Conservation (phyloP, 1,140 invertebrate species). For the Macrostomum lignano region DNA sequence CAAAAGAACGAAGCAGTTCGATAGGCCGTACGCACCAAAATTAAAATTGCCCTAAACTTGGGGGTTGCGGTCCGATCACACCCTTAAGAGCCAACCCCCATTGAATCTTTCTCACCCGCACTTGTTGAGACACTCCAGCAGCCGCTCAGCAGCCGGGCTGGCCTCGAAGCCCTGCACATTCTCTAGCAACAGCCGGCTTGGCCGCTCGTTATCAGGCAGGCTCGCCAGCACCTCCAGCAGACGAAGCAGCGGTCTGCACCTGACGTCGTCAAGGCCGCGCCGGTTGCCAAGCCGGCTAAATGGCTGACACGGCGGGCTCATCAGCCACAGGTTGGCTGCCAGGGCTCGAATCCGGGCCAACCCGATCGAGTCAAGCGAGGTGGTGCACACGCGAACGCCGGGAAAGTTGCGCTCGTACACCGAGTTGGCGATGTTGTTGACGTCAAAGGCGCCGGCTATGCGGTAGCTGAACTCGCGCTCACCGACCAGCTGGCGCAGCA, state of each 20-base stretch:
- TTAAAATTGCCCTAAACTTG: too few relatives aligned
- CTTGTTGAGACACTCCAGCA: too few relatives aligned
- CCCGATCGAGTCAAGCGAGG: slow-evolving; percentile 31
- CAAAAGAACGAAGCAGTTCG: too few relatives aligned
- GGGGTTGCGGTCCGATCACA: too few relatives aligned
- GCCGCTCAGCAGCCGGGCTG: slow-evolving; percentile 42
- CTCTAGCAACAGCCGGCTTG: slow-evolving; percentile 57
- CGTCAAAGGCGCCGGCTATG: slow-evolving; percentile 54
- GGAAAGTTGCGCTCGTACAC: slow-evolving; percentile 60
- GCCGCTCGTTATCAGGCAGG: too few relatives aligned
- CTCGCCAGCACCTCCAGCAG: too few relatives aligned
- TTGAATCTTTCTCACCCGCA: too few relatives aligned
- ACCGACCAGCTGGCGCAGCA: too few relatives aligned
- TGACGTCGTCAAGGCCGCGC: slow-evolving; percentile 18
- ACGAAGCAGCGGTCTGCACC: too few relatives aligned
- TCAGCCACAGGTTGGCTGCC: slow-evolving; percentile 44
- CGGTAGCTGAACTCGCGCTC: too few relatives aligned
- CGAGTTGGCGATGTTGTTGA: slow-evolving; percentile 54
- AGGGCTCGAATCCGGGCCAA: slow-evolving; percentile 37
- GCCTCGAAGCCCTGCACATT: slow-evolving; percentile 71
- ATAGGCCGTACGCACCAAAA: too few relatives aligned
- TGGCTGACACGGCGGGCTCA: slow-evolving; percentile 85
- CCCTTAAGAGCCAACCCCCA: too few relatives aligned
- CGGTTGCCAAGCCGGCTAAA: slow-evolving; percentile 41
- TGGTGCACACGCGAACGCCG: slow-evolving; percentile 16